These are phyloP conservation scores for Aldrovandia affinis DNA, from an alignment of 2,797 vertebrate genomes.

Conservation along the genomic window DNA sequence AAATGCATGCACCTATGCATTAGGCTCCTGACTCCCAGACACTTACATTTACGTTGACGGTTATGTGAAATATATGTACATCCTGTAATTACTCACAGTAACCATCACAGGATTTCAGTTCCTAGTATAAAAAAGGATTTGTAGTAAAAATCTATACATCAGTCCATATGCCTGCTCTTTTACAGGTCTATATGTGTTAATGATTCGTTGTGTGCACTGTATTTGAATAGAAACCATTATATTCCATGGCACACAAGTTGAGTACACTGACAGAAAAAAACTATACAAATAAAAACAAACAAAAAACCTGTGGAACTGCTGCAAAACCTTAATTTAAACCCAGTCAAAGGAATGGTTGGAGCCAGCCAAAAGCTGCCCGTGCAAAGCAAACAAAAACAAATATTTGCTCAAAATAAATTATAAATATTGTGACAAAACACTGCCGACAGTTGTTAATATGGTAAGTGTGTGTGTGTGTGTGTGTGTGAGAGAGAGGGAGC, in stretches of 20 bases:
- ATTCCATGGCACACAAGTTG: slow-evolving; percentile 39
- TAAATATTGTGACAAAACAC: no score
- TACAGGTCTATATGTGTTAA: slow-evolving; percentile 43
- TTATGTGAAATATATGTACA: not conserved
- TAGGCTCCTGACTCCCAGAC: not conserved
- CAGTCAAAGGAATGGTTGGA: not conserved
- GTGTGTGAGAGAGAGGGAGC: no score
- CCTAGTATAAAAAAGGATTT: not conserved
- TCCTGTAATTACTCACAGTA: not conserved
- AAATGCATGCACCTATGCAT: not conserved
- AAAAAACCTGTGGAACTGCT: not conserved
- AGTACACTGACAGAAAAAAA: not conserved
- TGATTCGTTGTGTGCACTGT: slow-evolving; percentile 51
- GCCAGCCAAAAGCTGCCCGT: not conserved
- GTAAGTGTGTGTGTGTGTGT: no score
- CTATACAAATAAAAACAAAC: no score
- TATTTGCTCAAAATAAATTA: no score
- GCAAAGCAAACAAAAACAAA: not conserved
- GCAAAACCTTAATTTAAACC: slow-evolving; percentile 4
- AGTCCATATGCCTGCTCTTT: not conserved
- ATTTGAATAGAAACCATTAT: slow-evolving; percentile 36
- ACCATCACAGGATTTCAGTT: not conserved
- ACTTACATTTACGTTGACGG: not conserved
- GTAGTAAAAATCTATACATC: not conserved
- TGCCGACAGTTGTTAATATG: no score